A percentile compares a stretch with the other conserved stretches of the same genome.
Conservation (phyloP, 2,797 vertebrate species). For the Erpetoichthys calabaricus region DNA sequence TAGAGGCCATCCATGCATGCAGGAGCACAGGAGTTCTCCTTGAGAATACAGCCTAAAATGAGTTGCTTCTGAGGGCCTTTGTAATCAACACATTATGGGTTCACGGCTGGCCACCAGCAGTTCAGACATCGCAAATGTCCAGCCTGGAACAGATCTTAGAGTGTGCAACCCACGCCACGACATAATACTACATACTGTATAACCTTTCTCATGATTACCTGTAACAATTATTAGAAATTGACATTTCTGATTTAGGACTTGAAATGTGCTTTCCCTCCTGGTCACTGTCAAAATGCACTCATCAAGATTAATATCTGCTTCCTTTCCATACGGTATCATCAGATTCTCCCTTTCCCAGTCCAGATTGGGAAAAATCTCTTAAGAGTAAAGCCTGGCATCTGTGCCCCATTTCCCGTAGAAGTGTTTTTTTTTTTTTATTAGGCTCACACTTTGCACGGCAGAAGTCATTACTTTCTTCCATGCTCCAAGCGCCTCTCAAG, state of each 20-base stretch:
- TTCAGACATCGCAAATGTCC: too few relatives aligned
- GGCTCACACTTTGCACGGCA: constrained; percentile 44
- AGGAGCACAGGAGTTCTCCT: too few relatives aligned
- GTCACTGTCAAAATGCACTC: constrained; percentile 13
- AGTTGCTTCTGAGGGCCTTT: too few relatives aligned
- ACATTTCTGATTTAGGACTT: constrained; percentile 30
- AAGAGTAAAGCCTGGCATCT: constrained; percentile 52
- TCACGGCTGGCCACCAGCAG: too few relatives aligned
- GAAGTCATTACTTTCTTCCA: constrained; percentile 65
- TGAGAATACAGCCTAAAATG: too few relatives aligned
- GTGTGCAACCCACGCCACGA: constrained; percentile 8
- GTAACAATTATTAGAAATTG: constrained; percentile 20
- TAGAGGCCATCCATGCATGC: too few relatives aligned
- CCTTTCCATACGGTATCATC: constrained; percentile 57
- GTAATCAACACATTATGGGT: too few relatives aligned
- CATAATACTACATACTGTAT: too few relatives aligned
- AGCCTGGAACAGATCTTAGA: too few relatives aligned
- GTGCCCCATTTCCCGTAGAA: constrained; percentile 60
- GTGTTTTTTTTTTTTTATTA: constrained; percentile 58
- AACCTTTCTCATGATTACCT: constrained; percentile 12
- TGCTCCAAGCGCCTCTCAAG: constrained; percentile 57
- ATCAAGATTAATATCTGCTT: constrained; percentile 66
- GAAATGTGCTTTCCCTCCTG: constrained; percentile 29
- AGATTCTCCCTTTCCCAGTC: constrained; percentile 57
- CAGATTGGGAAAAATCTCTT: constrained; percentile 36